Percentiles rank a stretch among this genome's conserved stretches.
phyloP scores from a whole-genome alignment of 2,888 invertebrate species.

The Stegana nigrithorax region DNA sequence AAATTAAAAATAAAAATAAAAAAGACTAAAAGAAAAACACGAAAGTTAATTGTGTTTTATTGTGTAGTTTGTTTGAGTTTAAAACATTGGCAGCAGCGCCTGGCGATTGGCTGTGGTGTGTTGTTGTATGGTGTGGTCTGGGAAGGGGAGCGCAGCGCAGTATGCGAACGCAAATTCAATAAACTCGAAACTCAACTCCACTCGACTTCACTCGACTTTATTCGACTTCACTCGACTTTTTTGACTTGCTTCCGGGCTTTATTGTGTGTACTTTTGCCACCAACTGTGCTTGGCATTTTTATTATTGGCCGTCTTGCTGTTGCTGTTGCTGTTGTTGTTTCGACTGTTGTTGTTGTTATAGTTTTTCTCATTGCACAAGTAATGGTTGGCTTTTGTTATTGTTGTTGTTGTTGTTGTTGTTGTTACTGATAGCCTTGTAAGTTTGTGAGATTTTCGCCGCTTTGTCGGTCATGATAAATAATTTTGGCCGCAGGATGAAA shows the following conservation, averaged over 20 bases:
- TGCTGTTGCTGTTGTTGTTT: background rate
- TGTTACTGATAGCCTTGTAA: slow-evolving; percentile 55
- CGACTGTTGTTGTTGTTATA: slow-evolving; percentile 14
- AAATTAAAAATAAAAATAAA: too few relatives aligned
- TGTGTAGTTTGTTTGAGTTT: too few relatives aligned
- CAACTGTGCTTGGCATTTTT: slow-evolving; percentile 58
- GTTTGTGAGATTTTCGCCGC: slow-evolving; percentile 48
- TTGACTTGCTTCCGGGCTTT: slow-evolving; percentile 48
- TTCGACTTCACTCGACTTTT: too few relatives aligned
- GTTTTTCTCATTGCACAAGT: too few relatives aligned
- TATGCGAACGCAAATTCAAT: slow-evolving; percentile 43
- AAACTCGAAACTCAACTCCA: slow-evolving; percentile 28
- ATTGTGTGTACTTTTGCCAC: slow-evolving; percentile 39
- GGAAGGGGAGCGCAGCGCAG: background rate
- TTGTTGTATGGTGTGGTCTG: background rate
- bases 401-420: slow-evolving; percentile 25
- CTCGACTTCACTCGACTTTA: too few relatives aligned
- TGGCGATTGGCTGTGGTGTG: too few relatives aligned
- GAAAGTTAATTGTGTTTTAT: slow-evolving; percentile 3
- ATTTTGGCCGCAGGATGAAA: slow-evolving; percentile 52
- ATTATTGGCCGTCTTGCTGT: slow-evolving; percentile 43
- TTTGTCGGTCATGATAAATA: slow-evolving; percentile 58
- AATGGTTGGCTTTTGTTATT: background rate
- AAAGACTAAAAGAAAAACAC: too few relatives aligned
- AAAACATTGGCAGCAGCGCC: too few relatives aligned